These are phyloP conservation scores for Phyto melanocephala DNA, from an alignment of 2,888 invertebrate genomes.

Conservation along the genomic window DNA sequence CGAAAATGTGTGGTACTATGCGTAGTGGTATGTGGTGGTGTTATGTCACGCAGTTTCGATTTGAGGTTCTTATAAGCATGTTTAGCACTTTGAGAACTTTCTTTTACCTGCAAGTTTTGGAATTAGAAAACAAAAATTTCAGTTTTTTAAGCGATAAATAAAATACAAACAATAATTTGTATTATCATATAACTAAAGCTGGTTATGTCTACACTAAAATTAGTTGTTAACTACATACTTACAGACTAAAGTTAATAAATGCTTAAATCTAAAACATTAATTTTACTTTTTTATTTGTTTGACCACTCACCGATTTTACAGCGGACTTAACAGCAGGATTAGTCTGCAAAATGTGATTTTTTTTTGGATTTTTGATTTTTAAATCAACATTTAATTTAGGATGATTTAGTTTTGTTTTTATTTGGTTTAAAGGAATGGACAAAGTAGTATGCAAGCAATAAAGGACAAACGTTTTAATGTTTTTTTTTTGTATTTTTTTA, in stretches of 20 bases:
- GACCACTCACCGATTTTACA: constrained; percentile 92
- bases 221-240: constrained; percentile 35
- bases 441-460: constrained; percentile 57
- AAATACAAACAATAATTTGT: neutral
- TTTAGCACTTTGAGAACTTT: constrained; percentile 87
- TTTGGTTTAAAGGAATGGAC: constrained; percentile 40
- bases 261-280: constrained; percentile 17
- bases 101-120: constrained; percentile 82
- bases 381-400: constrained; percentile 48
- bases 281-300: constrained; percentile 16
- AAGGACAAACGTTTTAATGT: constrained; percentile 55
- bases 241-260: constrained; percentile 35
- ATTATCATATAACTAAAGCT: neutral
- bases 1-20: constrained; percentile 71
- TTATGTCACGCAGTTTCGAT: constrained; percentile 81
- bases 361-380: constrained; percentile 43
- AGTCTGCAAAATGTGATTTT: constrained; percentile 82
- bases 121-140: neutral
- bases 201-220: constrained; percentile 25
- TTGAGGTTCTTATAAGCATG: constrained; percentile 88
- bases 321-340: constrained; percentile 96
- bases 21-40: constrained; percentile 71
- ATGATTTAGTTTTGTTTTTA: constrained; percentile 34
- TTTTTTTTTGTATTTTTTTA: constrained; percentile 9
- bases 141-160: neutral